Evolutionary conservation across 64 coral and sea anemone genomes (phyloP), one percentile per base, ranked within the genome.

Genomic region (Montipora sp.): DNA sequence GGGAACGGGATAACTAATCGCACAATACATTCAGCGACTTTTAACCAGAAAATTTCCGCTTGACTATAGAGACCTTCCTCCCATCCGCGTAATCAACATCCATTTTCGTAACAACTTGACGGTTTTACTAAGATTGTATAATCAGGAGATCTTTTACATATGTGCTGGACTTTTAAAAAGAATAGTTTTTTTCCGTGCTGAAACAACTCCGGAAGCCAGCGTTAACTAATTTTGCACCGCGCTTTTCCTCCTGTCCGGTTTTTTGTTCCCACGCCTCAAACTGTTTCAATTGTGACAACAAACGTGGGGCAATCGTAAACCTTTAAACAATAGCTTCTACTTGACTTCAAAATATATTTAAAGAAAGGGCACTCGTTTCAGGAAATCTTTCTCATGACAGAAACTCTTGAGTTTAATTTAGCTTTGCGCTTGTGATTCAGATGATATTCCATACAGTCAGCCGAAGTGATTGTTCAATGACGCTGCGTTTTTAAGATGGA

Each of bases 131-230:
- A 36, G 36, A 36, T 36, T 36, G 36, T 55, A 55, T 55, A 55
- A 55, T 55, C 5, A 55, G 3, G 51, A 55, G 51, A 5, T 55
- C 10, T 55, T 55, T 10, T 55, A 7, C 10, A 18, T 83, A 47
- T 67, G 47, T 14, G 8, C 16, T 36, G 36, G 36, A 36, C 36
- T 36, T 36, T 36, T 36, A 85, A 85, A 85, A 61, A 85, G 82
- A 71, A 63, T 47, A 22, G 44, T 22, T 48, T 8, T 14, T 85
- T 15, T 51, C 36, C 36, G 36, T 36, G 47, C 47, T 49, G 82
- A 85, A 71, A 51, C 65, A 7, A 48, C 71, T 85, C 82, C 82
- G 82, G 82, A 85, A 85, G 71, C 82, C 65, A 18, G 12, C 46
- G 44, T 85, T 85, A 18, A 71, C 68, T 50, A 19, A 49, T 51